Conservation (phyloP, 2,888 invertebrate species). For the Polydrusus tereticollis region DNA sequence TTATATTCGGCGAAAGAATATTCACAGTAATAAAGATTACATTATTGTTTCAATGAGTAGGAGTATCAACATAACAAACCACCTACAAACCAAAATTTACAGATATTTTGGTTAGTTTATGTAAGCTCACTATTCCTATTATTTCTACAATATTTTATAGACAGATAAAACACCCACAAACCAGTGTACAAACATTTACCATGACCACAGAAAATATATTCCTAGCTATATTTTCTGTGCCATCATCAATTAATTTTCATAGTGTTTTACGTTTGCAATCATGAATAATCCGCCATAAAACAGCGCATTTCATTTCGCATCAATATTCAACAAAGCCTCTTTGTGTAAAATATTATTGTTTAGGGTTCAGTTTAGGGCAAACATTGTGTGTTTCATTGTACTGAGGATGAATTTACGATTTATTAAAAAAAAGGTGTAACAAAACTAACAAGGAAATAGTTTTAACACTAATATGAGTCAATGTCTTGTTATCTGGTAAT, state of each 20-base stretch:
- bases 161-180: background rate
- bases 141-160: background rate
- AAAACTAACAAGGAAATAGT: background rate
- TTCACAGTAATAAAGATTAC: background rate
- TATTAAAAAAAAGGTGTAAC: background rate
- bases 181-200: too few species aligned
- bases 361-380: too few species aligned
- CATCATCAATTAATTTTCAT: too few species aligned
- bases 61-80: constrained; percentile 7
- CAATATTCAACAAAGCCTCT: too few species aligned
- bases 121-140: background rate
- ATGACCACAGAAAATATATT: background rate
- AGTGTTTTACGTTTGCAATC: too few species aligned
- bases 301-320: too few species aligned
- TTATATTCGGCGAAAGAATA: background rate
- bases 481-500: constrained; percentile 5
- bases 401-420: background rate
- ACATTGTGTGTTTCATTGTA: background rate
- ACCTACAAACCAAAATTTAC: constrained; percentile 2
- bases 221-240: background rate
- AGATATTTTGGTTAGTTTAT: background rate
- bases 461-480: constrained; percentile 3
- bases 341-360: too few species aligned
- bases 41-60: background rate
- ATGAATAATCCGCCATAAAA: too few species aligned